phyloP scores from a whole-genome alignment of 2,113 vertebrate genomes.

The Tautogolabrus adspersus region DNA sequence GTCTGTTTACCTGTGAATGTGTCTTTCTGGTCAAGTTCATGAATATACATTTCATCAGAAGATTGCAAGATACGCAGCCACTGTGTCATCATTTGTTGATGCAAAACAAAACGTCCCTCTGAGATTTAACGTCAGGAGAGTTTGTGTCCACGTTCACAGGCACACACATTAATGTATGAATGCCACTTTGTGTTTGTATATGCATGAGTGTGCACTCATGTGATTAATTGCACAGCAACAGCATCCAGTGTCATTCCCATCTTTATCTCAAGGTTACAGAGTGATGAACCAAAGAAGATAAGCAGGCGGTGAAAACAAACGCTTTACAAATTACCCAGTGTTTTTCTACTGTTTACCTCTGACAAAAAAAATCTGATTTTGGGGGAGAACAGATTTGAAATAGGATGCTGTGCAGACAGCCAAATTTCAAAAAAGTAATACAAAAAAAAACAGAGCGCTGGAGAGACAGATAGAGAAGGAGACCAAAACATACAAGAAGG shows the following conservation, averaged over 20 bases:
- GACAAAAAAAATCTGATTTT: conserved; percentile 34
- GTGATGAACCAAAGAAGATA: conserved; percentile 69
- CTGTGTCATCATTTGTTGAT: conserved; percentile 65
- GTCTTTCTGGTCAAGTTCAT: conserved; percentile 54
- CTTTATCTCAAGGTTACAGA: conserved; percentile 81
- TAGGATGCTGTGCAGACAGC: conserved; percentile 24
- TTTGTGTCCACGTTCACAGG: background rate
- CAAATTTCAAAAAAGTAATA: conserved; percentile 55
- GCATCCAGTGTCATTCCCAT: conserved; percentile 67
- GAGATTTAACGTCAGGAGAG: conserved; percentile 48
- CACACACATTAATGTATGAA: conserved; percentile 4
- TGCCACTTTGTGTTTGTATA: background rate
- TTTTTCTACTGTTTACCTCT: conserved; percentile 43
- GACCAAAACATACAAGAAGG: conserved; percentile 35
- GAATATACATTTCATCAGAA: conserved; percentile 64
- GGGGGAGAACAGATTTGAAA: conserved; percentile 30
- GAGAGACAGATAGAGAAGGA: conserved; percentile 33
- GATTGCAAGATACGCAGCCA: conserved; percentile 25
- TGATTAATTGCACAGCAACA: conserved; percentile 71
- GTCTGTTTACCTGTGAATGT: conserved; percentile 7
- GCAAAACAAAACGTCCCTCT: conserved; percentile 58
- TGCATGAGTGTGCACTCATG: conserved; percentile 32
- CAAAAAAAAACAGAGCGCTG: conserved; percentile 9
- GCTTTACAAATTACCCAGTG: conserved; percentile 53
- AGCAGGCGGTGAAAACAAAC: conserved; percentile 59